These are phyloP conservation scores for Geodia barretti DNA, from an alignment of 37 sponge, comb jelly and placozoan species.

Conservation along the genomic window DNA sequence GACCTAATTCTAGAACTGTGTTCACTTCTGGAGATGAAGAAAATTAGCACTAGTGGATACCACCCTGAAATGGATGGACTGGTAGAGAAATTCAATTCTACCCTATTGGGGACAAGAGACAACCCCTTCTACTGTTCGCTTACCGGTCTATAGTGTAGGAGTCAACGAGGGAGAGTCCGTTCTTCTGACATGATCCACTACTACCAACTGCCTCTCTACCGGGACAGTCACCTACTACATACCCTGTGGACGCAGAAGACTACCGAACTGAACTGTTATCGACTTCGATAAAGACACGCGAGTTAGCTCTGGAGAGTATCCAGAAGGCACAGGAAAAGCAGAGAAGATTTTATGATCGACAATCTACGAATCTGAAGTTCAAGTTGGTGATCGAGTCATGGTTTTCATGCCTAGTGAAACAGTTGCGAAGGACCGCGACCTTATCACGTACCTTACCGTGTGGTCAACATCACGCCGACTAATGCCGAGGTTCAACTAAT, in stretches of 20 bases:
- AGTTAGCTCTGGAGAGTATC: conserved; percentile 18
- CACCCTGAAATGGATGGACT: not conserved
- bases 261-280: conserved; percentile 7
- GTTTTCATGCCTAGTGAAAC: conserved; percentile 12
- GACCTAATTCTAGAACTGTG: not conserved
- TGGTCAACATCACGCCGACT: not conserved
- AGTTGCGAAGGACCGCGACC: conserved; percentile 9
- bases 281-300: not conserved
- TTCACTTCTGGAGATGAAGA: not conserved
- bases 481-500: conserved; percentile 3
- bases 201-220: conserved; percentile 24
- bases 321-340: conserved; percentile 13
- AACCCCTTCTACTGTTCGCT: conserved; percentile 41
- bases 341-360: conserved; percentile 7
- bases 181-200: conserved; percentile 38
- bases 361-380: not conserved
- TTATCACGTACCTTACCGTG: conserved; percentile 30
- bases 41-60: not conserved
- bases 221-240: not conserved
- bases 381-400: conserved; percentile 14
- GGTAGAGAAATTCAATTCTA: conserved; percentile 39
- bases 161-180: conserved; percentile 24
- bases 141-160: conserved; percentile 33
- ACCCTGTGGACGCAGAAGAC: conserved; percentile 24
- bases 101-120: conserved; percentile 41